Evolutionary conservation across 2,888 invertebrate genomes (phyloP), one percentile per base, ranked within the genome.

Genomic region (Vandiemenella viatica): DNA sequence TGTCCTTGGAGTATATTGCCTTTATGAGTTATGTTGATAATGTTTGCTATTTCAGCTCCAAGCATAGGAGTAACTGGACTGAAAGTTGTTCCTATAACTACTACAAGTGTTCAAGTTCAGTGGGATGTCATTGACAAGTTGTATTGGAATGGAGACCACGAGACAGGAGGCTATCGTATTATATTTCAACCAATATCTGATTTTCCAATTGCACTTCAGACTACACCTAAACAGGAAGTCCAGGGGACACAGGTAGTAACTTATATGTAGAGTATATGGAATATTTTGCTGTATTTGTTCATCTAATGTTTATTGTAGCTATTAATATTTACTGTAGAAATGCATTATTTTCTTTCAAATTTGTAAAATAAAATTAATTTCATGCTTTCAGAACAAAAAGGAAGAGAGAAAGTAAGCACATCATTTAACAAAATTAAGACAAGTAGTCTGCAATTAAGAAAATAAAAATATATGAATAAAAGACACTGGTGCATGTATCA

Each of bases 61-160:
- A 85, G 88, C 43, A 79, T 79, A 55, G 81, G 83, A 0, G 90
- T 95, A 0, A 74, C 76, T 20, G 79, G 80, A 43, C 70, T 96
- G 0, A 80, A 82, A 66, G 93, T 93, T 10, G 85, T 91, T 13
- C 95, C 96, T 0, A 89, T 93, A 56, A 96, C 96, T 8, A 88
- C 89, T 5, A 90, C 88, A 41, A 92, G 95, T 62, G 89, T 97
- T 19, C 80, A 87, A 60, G 90, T 97, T 19, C 83, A 86, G 52
- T 97, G 97, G 97, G 73, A 79, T 56, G 72, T 84, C 3, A 73
- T 91, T 22, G 77, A 80, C 55, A 79, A 83, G 48, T 73, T 73
- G 46, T 75, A 78, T 62, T 92, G 91, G 91, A 89, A 89, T 66
- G 92, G 92, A 0, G 92, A 92, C 67, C 74, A 81, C 10, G 75